phyloP scores from a whole-genome alignment of 1,140 invertebrate species.

The Lucilia sericata region DNA sequence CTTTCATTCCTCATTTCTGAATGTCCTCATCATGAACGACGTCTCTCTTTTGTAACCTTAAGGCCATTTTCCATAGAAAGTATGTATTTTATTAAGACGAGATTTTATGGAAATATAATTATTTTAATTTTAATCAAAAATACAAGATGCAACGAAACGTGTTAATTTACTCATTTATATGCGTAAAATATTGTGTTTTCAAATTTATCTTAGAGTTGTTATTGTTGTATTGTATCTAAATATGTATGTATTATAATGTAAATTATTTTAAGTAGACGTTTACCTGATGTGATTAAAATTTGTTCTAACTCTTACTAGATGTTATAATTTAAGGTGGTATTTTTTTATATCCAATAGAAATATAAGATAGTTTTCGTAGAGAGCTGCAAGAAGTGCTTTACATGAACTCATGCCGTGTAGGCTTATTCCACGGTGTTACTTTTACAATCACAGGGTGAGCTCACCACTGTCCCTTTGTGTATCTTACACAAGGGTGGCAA shows the following conservation, averaged over 20 bases:
- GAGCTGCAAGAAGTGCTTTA: too few species aligned
- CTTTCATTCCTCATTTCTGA: not conserved
- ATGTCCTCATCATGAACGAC: not conserved
- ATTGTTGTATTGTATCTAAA: not conserved
- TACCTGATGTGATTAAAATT: not conserved
- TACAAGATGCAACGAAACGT: slow-evolving; percentile 33
- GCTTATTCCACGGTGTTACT: too few species aligned
- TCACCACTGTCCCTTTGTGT: too few species aligned
- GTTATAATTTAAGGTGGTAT: too few species aligned
- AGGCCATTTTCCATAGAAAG: slow-evolving; percentile 5
- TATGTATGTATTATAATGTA: not conserved
- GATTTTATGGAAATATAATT: not conserved
- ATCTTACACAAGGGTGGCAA: too few species aligned
- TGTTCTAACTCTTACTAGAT: too few species aligned
- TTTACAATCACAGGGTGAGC: too few species aligned
- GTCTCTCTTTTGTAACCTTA: not conserved
- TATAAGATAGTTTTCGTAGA: too few species aligned
- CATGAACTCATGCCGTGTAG: too few species aligned
- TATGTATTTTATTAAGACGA: not conserved
- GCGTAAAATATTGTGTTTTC: not conserved
- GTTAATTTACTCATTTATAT: slow-evolving; percentile 43
- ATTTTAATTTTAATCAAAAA: slow-evolving; percentile 28
- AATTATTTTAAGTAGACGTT: not conserved
- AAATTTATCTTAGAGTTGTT: not conserved
- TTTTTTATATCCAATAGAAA: too few species aligned